phyloP scores from a whole-genome alignment of 2,113 vertebrate genomes.

The Procapra przewalskii region DNA sequence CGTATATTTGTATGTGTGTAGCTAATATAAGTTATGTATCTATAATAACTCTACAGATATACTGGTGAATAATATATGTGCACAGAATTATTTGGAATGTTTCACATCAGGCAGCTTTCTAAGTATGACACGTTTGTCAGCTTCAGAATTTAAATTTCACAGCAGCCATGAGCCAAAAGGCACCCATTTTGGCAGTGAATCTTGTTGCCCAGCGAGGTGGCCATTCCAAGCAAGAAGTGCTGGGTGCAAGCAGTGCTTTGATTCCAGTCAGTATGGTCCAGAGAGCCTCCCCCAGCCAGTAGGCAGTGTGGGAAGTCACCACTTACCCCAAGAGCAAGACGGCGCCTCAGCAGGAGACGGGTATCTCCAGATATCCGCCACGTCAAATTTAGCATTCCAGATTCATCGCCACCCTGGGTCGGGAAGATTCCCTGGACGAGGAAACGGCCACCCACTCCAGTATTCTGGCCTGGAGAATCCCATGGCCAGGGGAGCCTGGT shows the following conservation, averaged over 20 bases:
- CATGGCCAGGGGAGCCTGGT: background rate
- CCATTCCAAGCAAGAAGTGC: fast-evolving
- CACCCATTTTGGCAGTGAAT: background rate
- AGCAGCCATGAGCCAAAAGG: fast-evolving
- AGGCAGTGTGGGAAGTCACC: fast-evolving
- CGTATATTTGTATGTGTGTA: too few relatives aligned
- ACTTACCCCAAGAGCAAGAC: fast-evolving
- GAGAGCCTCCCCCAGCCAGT: background rate
- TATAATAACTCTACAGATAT: background rate
- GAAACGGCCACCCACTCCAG: background rate
- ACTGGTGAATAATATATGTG: fast-evolving
- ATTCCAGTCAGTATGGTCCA: fast-evolving
- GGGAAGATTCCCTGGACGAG: background rate
- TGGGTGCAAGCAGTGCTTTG: fast-evolving
- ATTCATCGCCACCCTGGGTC: fast-evolving
- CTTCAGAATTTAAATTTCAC: background rate
- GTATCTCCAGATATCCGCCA: fast-evolving
- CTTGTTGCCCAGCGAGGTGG: fast-evolving
- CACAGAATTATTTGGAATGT: background rate
- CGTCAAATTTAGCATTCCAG: background rate
- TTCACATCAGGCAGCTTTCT: background rate
- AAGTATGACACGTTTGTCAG: fast-evolving
- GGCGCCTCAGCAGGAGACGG: fast-evolving
- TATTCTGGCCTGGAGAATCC: background rate
- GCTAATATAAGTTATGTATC: background rate